Evolutionary conservation across 2,797 vertebrate genomes (phyloP), one percentile per base, ranked within the genome.

Genomic region (Delichon dasypus): DNA sequence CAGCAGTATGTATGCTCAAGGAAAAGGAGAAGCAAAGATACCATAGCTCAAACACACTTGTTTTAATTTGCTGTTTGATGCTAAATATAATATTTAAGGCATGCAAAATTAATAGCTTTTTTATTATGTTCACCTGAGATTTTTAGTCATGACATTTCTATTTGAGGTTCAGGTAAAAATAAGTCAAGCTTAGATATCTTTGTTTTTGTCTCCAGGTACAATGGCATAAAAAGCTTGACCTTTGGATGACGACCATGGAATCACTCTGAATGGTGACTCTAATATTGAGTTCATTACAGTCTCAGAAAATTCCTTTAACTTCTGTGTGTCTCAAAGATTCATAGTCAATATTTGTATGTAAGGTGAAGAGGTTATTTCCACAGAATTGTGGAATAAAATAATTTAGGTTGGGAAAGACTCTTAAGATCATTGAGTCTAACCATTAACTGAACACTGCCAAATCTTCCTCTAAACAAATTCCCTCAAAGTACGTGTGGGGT

Each of bases 401-500:
- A 34, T 77, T 81, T 44, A 50, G 4, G 2, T 58, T 54, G 30
- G 27, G 23, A 83, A 90, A 64, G 11, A n/a, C 12, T 7, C 2
- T 61, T 51, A 48, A 44, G 19, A 44, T 55, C 47, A 60, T 8
- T 1, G 6, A 66, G 48, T 51, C 44, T 16, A 40, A 20, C 3
- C 1, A 0, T 23, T 22, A 88, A 62, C 16, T 16, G 17, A 62
- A 26, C 5, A 11, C 10, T 13, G 5, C 4, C 5, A 60, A 70
- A 13, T 6, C 17, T 13, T 36, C 5, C 0, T 1, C 16, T 36
- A 45, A 64, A 45, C 19, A 10, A 25, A 22, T 13, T 45, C 45
- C 34, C 8, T 17, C 15, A 44, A 29, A 3, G 3, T 15, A 58
- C 13, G 2, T 0, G 1, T 38, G 11, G n/a, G n/a, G n/a, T n/a